These are phyloP conservation scores for Ptychodera flava DNA, from an alignment of 35 echinoderm and acorn worm genomes.

Conservation along the genomic window DNA sequence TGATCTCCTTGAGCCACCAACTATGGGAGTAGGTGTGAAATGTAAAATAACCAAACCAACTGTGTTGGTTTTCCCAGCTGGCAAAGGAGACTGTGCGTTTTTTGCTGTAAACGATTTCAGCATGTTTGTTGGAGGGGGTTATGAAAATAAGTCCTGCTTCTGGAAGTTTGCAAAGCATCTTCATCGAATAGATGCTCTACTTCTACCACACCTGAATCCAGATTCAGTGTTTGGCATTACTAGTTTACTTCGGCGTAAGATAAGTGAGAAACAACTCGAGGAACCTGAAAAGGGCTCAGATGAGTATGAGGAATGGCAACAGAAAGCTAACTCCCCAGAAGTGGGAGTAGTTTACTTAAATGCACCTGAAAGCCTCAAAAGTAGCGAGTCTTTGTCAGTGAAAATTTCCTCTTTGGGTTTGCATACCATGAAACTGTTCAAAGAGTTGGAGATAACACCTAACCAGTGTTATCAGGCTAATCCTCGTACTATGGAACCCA, in stretches of 20 bases:
- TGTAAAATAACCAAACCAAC: slow-evolving; percentile 99
- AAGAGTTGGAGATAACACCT: slow-evolving; percentile 73
- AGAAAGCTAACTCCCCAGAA: slow-evolving; percentile 91
- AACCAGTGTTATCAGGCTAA: slow-evolving; percentile 57
- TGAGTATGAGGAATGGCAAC: slow-evolving; percentile 83
- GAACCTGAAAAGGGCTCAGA: slow-evolving; percentile 66
- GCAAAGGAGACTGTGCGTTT: slow-evolving; percentile 97
- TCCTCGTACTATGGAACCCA: slow-evolving; percentile 79
- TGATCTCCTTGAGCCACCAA: slow-evolving; percentile 90
- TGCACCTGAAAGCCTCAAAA: slow-evolving; percentile 72
- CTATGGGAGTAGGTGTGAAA: slow-evolving; percentile 93
- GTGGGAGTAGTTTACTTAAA: slow-evolving; percentile 91
- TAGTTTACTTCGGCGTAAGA: slow-evolving; percentile 84
- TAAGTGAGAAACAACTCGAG: slow-evolving; percentile 65
- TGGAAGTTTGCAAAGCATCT: slow-evolving; percentile 99
- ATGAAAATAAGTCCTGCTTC: slow-evolving; percentile 82
- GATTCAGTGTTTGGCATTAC: slow-evolving; percentile 82
- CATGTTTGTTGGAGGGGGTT: slow-evolving; percentile 93
- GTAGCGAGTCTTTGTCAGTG: slow-evolving; percentile 41
- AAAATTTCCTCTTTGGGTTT: slow-evolving; percentile 65
- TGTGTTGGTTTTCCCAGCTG: slow-evolving; percentile 90
- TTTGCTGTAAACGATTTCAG: slow-evolving; percentile 98
- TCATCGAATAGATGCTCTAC: slow-evolving; percentile 84
- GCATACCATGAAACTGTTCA: slow-evolving; percentile 64
- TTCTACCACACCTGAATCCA: slow-evolving; percentile 72